Evolutionary conservation across 1,140 invertebrate genomes (phyloP).

Genomic region (Cotesia typhae): DNA sequence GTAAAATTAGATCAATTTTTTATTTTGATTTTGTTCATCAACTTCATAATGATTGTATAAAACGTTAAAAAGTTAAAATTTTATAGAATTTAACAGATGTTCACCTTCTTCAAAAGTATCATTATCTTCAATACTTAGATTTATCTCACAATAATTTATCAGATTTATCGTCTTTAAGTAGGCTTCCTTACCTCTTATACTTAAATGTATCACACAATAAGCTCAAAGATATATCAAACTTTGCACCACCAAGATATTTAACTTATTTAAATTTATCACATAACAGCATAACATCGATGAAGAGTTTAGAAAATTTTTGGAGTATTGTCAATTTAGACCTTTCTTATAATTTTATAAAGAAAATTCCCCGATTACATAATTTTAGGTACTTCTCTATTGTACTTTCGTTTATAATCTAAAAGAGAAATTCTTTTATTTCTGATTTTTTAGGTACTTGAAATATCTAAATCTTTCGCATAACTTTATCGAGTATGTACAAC

Average conservation of each 20-base stretch:
- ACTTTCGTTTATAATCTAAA: background rate
- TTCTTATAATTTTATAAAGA: constrained; percentile 51
- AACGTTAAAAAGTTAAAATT: background rate
- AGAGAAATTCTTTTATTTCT: constrained; percentile 3
- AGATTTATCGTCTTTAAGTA: constrained; percentile 42
- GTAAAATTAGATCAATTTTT: constrained; percentile 36
- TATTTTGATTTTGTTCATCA: background rate
- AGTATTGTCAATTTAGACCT: constrained; percentile 53
- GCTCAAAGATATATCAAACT: constrained; percentile 40
- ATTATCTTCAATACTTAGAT: constrained; percentile 50
- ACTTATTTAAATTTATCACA: constrained; percentile 51
- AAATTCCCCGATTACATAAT: constrained; percentile 48
- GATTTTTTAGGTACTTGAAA: constrained; percentile 45
- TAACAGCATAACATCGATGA: constrained; percentile 46
- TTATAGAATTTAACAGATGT: constrained; percentile 49
- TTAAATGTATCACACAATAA: constrained; percentile 48
- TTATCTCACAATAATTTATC: constrained; percentile 46
- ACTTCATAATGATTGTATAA: background rate
- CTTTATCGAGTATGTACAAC: constrained; percentile 48
- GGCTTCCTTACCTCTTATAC: constrained; percentile 46
- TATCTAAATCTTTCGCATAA: constrained; percentile 52
- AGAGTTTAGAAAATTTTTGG: constrained; percentile 49
- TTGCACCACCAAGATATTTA: constrained; percentile 49
- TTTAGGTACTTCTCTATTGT: constrained; percentile 43
- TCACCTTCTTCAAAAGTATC: constrained; percentile 42